phyloP scores from a whole-genome alignment of 2,797 vertebrate genomes.

The Gephyroberyx darwinii region DNA sequence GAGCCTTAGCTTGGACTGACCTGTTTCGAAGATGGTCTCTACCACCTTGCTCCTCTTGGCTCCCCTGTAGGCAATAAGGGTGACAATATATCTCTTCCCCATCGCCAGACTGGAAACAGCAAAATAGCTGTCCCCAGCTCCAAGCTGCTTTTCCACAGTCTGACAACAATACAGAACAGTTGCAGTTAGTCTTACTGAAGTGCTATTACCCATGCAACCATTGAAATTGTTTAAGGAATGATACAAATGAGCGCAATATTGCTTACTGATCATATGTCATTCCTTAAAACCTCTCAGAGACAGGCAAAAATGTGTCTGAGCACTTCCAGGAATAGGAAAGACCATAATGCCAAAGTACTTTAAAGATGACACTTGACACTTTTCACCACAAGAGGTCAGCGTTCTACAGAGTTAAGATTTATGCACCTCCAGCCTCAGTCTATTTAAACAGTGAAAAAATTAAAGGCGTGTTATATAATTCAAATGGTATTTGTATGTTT shows the following conservation, averaged over 20 bases:
- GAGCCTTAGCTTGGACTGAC: conserved; percentile 60
- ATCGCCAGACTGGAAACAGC: conserved; percentile 77
- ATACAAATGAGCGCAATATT: neutral
- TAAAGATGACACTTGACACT: conserved; percentile 7
- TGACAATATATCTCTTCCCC: conserved; percentile 80
- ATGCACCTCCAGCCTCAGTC: neutral
- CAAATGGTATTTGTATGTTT: neutral
- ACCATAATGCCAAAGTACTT: neutral
- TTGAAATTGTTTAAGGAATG: too few species aligned
- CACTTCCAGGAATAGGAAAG: neutral
- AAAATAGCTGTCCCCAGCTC: conserved; percentile 71
- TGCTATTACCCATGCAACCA: too few species aligned
- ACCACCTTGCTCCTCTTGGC: conserved; percentile 79
- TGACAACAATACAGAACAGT: conserved; percentile 50
- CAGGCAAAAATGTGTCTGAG: neutral
- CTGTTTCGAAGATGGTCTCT: conserved; percentile 83
- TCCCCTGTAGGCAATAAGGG: conserved; percentile 84
- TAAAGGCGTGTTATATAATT: neutral
- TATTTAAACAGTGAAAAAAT: neutral
- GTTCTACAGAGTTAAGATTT: conserved; percentile 51
- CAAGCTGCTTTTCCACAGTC: conserved; percentile 78
- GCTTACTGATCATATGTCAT: neutral
- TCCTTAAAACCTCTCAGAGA: neutral
- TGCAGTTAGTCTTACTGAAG: neutral
- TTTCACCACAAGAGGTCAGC: conserved; percentile 74